Evolutionary conservation across 1,140 invertebrate genomes (phyloP).

Genomic region (Drosophila asahinai): DNA sequence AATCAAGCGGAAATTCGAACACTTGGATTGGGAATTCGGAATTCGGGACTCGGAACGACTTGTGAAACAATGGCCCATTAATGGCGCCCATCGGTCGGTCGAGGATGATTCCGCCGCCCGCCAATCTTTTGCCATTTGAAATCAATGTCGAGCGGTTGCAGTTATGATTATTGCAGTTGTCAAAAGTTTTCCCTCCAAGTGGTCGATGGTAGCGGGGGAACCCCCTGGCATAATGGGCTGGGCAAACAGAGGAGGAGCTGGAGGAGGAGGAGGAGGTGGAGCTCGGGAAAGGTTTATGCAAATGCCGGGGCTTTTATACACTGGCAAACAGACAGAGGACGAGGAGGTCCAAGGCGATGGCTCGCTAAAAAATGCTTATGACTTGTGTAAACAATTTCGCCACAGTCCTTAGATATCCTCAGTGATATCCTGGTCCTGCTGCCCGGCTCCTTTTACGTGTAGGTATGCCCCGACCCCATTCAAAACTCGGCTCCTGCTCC

Average conservation of each 20-base stretch:
- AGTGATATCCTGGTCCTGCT: conserved; percentile 8
- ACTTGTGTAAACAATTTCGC: conserved; percentile 80
- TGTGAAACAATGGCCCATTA: conserved; percentile 75
- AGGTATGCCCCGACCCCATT: conserved; percentile 58
- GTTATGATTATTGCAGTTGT: conserved; percentile 82
- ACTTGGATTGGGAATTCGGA: conserved; percentile 12
- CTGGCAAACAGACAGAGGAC: conserved; percentile 59
- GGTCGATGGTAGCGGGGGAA: conserved; percentile 3
- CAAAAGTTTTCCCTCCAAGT: conserved; percentile 49
- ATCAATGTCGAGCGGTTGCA: conserved; percentile 73
- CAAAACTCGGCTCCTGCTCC: conserved; percentile 5
- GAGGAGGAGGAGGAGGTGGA: background rate
- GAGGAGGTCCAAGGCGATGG: conserved; percentile 47
- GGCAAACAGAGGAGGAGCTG: conserved; percentile 38
- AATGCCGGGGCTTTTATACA: conserved; percentile 66
- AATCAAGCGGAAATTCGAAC: conserved; percentile 66
- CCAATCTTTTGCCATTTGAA: conserved; percentile 64
- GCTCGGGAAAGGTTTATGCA: conserved; percentile 71
- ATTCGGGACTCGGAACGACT: conserved; percentile 46
- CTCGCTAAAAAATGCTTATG: conserved; percentile 82
- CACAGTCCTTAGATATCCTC: conserved; percentile 34
- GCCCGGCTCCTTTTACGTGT: conserved; percentile 61
- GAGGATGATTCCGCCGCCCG: conserved; percentile 50
- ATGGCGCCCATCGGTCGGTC: conserved; percentile 57
- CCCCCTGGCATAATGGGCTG: conserved; percentile 44